A percentile compares a stretch with the other conserved stretches of the same genome.
Evolutionary conservation across 2,113 vertebrate genomes (phyloP).

Genomic region (Neomonachus schauinslandi): DNA sequence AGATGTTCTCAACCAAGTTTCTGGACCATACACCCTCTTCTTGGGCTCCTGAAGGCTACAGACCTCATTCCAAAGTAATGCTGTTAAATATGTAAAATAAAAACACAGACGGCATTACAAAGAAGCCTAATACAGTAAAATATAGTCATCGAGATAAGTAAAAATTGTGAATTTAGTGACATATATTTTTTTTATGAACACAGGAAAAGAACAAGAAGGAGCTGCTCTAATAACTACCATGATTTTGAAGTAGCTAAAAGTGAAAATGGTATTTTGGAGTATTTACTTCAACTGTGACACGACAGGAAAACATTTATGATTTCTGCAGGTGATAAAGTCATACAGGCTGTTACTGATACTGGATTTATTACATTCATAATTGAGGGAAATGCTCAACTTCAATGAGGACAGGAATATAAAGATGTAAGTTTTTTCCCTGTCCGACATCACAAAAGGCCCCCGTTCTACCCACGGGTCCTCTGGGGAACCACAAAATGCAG

Average conservation of each 20-base stretch:
- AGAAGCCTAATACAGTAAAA: neutral
- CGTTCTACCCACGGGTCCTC: neutral
- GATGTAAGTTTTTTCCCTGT: neutral
- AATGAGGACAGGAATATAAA: neutral
- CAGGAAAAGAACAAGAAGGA: neutral
- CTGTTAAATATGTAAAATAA: neutral
- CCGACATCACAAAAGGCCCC: neutral
- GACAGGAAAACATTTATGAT: neutral
- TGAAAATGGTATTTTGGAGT: neutral
- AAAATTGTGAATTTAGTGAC: neutral
- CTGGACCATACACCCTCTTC: neutral
- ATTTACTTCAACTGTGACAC: neutral
- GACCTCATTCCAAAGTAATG: neutral
- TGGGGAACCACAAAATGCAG: neutral
- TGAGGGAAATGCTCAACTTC: neutral
- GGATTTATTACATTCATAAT: neutral
- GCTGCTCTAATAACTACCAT: neutral
- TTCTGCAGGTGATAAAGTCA: neutral
- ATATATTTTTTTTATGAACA: neutral
- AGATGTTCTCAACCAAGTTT: neutral
- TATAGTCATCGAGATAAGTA: neutral
- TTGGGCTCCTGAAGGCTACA: neutral
- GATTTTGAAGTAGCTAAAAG: neutral
- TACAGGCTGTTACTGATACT: neutral
- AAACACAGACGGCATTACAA: neutral